Evolutionary conservation across 2,888 invertebrate species (phyloP).

Genomic region (Ypsolopha scabrella): DNA sequence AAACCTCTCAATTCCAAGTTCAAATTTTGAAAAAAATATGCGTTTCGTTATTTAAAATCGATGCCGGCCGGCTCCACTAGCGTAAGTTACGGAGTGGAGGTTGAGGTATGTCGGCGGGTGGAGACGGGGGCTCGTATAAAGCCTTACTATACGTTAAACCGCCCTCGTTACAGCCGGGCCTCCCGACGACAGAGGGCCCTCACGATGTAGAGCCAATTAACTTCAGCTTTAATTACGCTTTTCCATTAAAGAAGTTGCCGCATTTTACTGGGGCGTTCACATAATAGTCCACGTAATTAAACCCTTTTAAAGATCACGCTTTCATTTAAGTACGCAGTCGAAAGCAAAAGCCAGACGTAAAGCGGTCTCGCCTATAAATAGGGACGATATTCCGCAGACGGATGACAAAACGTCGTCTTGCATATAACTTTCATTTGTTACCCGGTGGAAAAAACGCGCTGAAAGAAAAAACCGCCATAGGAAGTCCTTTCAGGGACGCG

Average conservation of each 20-base stretch:
- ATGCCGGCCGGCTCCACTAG: slow-evolving; percentile 25
- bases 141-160: slow-evolving; percentile 53
- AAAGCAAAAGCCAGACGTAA: background rate
- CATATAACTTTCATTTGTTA: slow-evolving; percentile 39
- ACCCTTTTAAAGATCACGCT: background rate
- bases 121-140: slow-evolving; percentile 28
- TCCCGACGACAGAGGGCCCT: slow-evolving; percentile 33
- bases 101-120: slow-evolving; percentile 22
- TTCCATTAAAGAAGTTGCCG: slow-evolving; percentile 31
- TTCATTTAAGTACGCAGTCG: background rate
- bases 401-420: slow-evolving; percentile 21
- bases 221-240: slow-evolving; percentile 44
- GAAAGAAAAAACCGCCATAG: slow-evolving; percentile 48
- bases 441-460: slow-evolving; percentile 29
- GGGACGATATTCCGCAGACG: background rate
- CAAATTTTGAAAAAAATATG: background rate
- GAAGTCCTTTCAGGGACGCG: slow-evolving; percentile 41
- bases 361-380: background rate
- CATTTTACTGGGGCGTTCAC: slow-evolving; percentile 11
- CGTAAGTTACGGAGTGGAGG: slow-evolving; percentile 9
- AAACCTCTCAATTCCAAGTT: slow-evolving; percentile 20
- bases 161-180: slow-evolving; percentile 31
- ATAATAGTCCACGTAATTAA: background rate
- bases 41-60: slow-evolving; percentile 14
- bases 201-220: slow-evolving; percentile 43